Percentiles rank a stretch among this genome's conserved stretches.
Evolutionary conservation across 2,113 vertebrate species (phyloP).

Genomic region (Datnioides undecimradiatus): DNA sequence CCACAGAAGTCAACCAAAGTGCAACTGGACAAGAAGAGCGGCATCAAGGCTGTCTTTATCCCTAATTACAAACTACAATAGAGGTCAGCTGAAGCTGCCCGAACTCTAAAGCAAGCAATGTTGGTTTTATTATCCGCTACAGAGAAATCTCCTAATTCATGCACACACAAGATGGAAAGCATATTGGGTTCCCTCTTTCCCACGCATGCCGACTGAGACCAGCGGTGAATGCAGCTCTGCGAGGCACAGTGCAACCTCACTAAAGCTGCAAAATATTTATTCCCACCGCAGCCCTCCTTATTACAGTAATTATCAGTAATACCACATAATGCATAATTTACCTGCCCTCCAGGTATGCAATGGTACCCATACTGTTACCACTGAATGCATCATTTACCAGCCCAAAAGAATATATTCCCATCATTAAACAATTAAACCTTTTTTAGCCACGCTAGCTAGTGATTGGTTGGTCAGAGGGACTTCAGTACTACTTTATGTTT

Average conservation of each 20-base stretch:
- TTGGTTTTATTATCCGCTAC: slow-evolving; percentile 59
- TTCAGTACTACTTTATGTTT: background rate
- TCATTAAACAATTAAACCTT: too few relatives aligned
- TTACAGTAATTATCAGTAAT: slow-evolving; percentile 25
- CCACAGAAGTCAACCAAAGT: slow-evolving; percentile 67
- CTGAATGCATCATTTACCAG: slow-evolving; percentile 10
- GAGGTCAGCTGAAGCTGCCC: slow-evolving; percentile 58
- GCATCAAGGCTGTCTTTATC: slow-evolving; percentile 67
- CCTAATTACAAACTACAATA: slow-evolving; percentile 77
- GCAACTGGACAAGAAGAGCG: slow-evolving; percentile 57
- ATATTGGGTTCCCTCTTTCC: slow-evolving; percentile 53
- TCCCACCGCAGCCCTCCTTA: slow-evolving; percentile 14
- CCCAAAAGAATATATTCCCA: background rate
- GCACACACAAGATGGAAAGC: slow-evolving; percentile 33
- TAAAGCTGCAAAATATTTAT: slow-evolving; percentile 14
- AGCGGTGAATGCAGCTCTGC: slow-evolving; percentile 8
- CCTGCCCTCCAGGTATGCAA: slow-evolving; percentile 15
- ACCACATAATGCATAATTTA: slow-evolving; percentile 21
- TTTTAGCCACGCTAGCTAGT: too few relatives aligned
- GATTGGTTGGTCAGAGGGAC: too few relatives aligned
- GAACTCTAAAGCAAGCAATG: slow-evolving; percentile 35
- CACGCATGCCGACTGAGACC: slow-evolving; percentile 32
- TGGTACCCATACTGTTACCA: slow-evolving; percentile 13
- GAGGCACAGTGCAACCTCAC: background rate
- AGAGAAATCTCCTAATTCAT: slow-evolving; percentile 50